Conservation (phyloP, 2,113 vertebrate genomes). For the Cyanoramphus novaezelandiae region DNA sequence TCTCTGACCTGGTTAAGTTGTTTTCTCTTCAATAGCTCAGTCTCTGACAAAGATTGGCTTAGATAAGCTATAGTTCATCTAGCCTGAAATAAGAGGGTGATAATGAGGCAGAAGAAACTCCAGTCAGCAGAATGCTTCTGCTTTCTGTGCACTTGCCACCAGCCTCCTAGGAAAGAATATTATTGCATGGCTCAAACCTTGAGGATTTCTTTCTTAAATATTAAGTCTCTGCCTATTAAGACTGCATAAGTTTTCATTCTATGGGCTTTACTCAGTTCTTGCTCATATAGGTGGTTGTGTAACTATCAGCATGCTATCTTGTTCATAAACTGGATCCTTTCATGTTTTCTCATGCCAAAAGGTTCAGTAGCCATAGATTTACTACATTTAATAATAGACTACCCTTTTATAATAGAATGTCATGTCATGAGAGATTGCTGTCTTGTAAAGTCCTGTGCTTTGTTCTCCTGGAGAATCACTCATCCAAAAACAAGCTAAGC, state of each 20-base stretch:
- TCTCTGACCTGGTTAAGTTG: background rate
- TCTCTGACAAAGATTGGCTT: background rate
- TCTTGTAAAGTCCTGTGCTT: background rate
- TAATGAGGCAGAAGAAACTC: background rate
- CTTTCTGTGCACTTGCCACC: background rate
- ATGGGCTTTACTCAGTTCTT: background rate
- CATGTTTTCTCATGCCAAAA: background rate
- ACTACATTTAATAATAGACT: background rate
- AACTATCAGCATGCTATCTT: background rate
- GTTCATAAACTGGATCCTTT: background rate
- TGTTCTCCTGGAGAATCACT: background rate
- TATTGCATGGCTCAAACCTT: background rate
- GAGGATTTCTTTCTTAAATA: background rate
- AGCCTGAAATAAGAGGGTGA: background rate
- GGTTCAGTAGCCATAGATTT: background rate
- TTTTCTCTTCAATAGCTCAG: background rate
- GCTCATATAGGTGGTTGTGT: background rate
- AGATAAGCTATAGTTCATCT: background rate
- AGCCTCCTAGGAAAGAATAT: background rate
- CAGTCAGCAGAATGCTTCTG: background rate
- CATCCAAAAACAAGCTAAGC: background rate
- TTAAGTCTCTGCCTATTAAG: background rate
- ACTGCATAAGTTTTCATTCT: background rate
- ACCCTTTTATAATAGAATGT: background rate
- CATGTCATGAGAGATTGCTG: background rate